These are phyloP conservation scores for Nematopogon swammerdamellus DNA, from an alignment of 2,888 invertebrate species.

Conservation along the genomic window DNA sequence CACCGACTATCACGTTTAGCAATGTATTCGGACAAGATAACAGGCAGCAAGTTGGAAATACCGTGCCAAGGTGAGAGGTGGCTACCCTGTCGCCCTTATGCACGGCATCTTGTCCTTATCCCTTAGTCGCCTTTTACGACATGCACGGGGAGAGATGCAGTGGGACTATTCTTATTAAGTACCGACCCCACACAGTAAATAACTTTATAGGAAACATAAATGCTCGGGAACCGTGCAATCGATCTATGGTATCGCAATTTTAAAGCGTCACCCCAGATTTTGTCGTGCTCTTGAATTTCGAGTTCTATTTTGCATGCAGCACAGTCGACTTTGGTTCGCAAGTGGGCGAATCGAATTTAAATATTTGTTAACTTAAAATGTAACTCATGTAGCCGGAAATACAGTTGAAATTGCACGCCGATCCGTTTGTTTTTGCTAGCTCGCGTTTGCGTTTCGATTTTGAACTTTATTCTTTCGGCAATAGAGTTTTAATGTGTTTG, in stretches of 20 bases:
- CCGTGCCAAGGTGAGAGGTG: no score
- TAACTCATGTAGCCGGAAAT: constrained; percentile 55
- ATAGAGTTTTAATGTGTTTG: constrained; percentile 21
- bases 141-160: no score
- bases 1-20: no score
- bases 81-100: no score
- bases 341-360: constrained; percentile 43
- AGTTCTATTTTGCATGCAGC: neutral
- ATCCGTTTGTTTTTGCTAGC: constrained; percentile 43
- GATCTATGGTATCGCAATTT: neutral
- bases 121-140: no score
- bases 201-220: no score
- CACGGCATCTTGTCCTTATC: no score
- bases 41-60: no score
- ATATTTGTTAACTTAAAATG: constrained; percentile 57
- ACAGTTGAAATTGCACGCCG: constrained; percentile 53
- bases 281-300: neutral
- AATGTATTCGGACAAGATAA: no score
- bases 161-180: no score
- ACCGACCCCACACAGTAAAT: no score
- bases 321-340: constrained; percentile 27
- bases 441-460: constrained; percentile 16
- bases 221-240: no score
- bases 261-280: neutral
- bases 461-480: constrained; percentile 19